phyloP scores from a whole-genome alignment of 1,140 invertebrate genomes.

The Grapholita molesta region DNA sequence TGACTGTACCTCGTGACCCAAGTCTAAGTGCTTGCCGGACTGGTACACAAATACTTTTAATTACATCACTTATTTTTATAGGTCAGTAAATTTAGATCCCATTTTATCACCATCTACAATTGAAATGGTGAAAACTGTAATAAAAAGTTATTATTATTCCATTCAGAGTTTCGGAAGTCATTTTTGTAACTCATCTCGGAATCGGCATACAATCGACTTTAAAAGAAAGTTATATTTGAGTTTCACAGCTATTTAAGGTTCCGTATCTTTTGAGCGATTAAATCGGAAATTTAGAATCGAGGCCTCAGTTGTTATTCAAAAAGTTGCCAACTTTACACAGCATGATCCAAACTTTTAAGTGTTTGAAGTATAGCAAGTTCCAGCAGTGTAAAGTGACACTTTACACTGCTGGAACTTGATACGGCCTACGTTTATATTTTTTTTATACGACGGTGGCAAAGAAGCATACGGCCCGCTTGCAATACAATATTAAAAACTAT shows the following conservation, averaged over 20 bases:
- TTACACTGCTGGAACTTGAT: too few relatives aligned
- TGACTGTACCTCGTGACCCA: too few relatives aligned
- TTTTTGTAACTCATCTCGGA: background rate
- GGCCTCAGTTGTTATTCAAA: background rate
- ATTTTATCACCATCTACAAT: background rate
- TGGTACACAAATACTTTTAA: too few relatives aligned
- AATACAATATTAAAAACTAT: too few relatives aligned
- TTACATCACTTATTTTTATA: background rate
- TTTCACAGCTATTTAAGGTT: slow-evolving; percentile 9
- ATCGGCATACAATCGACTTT: background rate
- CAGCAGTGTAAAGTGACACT: too few relatives aligned
- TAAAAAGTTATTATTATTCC: slow-evolving; percentile 7
- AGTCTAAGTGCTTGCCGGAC: too few relatives aligned
- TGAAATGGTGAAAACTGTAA: background rate
- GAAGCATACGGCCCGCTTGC: too few relatives aligned
- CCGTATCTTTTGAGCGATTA: background rate
- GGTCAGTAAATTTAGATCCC: background rate
- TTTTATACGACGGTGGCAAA: too few relatives aligned
- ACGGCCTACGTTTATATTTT: too few relatives aligned
- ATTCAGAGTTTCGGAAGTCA: background rate
- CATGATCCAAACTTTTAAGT: too few relatives aligned
- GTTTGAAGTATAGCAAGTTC: too few relatives aligned
- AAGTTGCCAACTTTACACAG: background rate
- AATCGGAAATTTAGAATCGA: background rate
- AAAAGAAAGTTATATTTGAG: slow-evolving; percentile 14